Evolutionary conservation across 1,140 invertebrate species (phyloP).

Genomic region (Mycetomoellerius zeteki): DNA sequence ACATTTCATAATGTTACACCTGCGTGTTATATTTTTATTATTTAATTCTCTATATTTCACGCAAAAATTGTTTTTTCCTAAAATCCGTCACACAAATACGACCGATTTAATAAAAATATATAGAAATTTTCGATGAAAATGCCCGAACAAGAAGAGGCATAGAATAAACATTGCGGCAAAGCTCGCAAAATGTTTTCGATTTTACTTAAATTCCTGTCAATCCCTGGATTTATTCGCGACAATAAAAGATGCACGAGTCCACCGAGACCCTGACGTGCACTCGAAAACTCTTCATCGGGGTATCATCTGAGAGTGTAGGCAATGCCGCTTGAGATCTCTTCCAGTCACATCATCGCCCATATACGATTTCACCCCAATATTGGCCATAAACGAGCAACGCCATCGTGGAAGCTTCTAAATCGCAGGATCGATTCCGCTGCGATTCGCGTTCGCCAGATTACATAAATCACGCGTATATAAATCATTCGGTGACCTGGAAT

Average conservation of each 20-base stretch:
- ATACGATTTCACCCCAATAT: constrained; percentile 38
- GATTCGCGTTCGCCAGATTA: constrained; percentile 23
- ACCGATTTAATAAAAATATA: constrained; percentile 9
- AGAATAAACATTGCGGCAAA: not conserved
- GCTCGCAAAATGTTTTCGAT: constrained; percentile 41
- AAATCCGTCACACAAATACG: not conserved
- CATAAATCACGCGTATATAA: constrained; percentile 41
- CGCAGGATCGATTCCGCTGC: constrained; percentile 11
- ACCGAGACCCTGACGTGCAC: not conserved
- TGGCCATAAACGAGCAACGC: constrained; percentile 48
- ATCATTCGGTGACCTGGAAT: constrained; percentile 50
- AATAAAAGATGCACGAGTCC: constrained; percentile 49
- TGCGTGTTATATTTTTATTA: not conserved
- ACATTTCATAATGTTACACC: not conserved
- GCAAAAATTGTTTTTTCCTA: not conserved
- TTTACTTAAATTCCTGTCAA: constrained; percentile 43
- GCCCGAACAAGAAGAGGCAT: not conserved
- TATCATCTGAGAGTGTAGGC: constrained; percentile 7
- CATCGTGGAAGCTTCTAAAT: constrained; percentile 7
- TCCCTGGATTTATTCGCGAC: constrained; percentile 23
- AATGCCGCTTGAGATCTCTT: constrained; percentile 34
- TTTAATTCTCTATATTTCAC: not conserved
- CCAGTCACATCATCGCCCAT: constrained; percentile 35
- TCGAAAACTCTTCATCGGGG: constrained; percentile 32
- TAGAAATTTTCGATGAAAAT: not conserved